Percentiles rank a stretch among this genome's conserved stretches.
These are phyloP conservation scores for Drosophila teissieri DNA, from an alignment of 1,140 invertebrate species.

Conservation along the genomic window DNA sequence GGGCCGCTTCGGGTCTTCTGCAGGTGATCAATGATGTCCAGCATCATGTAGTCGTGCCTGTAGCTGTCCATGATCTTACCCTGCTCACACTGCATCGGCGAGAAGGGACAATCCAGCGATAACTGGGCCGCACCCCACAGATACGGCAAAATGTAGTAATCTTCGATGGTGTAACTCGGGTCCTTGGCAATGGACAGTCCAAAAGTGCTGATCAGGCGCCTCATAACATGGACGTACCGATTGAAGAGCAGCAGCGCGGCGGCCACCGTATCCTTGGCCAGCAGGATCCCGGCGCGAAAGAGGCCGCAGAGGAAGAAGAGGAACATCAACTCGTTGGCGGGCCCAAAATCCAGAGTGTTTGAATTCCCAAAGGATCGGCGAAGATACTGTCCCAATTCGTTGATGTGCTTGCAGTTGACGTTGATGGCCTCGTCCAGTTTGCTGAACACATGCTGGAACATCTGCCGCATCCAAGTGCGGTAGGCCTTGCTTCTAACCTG, in stretches of 20 bases:
- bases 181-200: constrained; percentile 2
- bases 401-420: constrained; percentile 43
- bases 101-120: constrained; percentile 25
- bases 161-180: constrained; percentile 19
- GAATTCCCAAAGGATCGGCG: constrained; percentile 44
- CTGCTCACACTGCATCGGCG: constrained; percentile 17
- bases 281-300: constrained; percentile 42
- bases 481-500: constrained; percentile 19
- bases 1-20: constrained; percentile 5
- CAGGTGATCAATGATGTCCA: constrained; percentile 38
- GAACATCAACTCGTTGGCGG: constrained; percentile 61
- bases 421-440: constrained; percentile 32
- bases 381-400: constrained; percentile 62
- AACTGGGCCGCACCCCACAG: constrained; percentile 61
- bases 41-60: constrained; percentile 42
- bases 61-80: neutral
- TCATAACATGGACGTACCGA: constrained; percentile 47
- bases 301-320: constrained; percentile 57
- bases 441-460: constrained; percentile 35
- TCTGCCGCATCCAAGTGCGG: constrained; percentile 28
- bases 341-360: constrained; percentile 23
- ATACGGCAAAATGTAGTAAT: constrained; percentile 51
- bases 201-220: constrained; percentile 34
- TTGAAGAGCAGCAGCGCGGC: constrained; percentile 48
- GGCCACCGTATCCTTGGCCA: constrained; percentile 41